These are phyloP conservation scores for Caenorhabditis becei DNA, from an alignment of 2,888 invertebrate genomes.

Conservation along the genomic window DNA sequence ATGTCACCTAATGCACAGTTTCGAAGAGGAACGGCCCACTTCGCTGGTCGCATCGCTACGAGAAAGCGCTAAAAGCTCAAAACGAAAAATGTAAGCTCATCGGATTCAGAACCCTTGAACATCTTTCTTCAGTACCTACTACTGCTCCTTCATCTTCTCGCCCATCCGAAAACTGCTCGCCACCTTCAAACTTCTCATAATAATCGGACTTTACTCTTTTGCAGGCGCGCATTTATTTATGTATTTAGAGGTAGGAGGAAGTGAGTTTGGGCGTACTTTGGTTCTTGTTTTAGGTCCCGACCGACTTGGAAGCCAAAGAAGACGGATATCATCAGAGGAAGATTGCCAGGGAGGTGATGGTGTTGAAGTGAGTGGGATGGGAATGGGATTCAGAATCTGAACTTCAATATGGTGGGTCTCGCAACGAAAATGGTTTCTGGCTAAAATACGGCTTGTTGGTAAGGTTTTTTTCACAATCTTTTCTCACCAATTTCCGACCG, in stretches of 20 bases:
- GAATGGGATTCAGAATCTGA: no score
- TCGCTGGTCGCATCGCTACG: conserved; percentile 56
- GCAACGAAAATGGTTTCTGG: no score
- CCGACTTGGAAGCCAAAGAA: conserved; percentile 74
- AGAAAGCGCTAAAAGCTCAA: conserved; percentile 62
- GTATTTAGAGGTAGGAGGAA: conserved; percentile 72
- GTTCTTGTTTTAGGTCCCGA: conserved; percentile 65
- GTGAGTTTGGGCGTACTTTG: neutral
- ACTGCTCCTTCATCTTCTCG: conserved; percentile 53
- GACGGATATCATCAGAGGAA: conserved; percentile 73
- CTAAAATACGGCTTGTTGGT: no score
- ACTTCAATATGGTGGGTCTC: no score
- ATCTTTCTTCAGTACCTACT: conserved; percentile 53
- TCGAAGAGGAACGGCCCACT: conserved; percentile 65
- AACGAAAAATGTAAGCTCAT: conserved; percentile 60
- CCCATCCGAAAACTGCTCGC: conserved; percentile 58
- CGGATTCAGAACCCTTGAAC: neutral
- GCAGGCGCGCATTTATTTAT: conserved; percentile 79
- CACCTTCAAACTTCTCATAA: conserved; percentile 67
- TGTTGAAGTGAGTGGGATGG: conserved; percentile 72
- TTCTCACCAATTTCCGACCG: no score
- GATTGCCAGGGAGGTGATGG: conserved; percentile 77
- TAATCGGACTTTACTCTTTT: conserved; percentile 76
- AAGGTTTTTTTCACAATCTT: no score
- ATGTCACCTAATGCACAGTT: conserved; percentile 64